These are phyloP conservation scores for Aethina tumida DNA, from an alignment of 1,140 invertebrate genomes.

Conservation along the genomic window DNA sequence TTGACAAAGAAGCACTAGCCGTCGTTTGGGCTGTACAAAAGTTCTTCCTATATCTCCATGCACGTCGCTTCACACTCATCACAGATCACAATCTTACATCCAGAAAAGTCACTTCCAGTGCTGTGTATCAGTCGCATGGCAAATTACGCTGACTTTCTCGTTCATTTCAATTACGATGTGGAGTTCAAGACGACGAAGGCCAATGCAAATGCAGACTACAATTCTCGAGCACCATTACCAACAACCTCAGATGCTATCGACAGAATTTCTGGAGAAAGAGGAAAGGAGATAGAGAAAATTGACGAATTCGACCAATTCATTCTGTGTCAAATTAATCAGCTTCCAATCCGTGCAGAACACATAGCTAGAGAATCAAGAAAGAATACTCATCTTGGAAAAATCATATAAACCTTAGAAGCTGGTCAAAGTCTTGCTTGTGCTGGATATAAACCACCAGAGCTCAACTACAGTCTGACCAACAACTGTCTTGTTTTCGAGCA, in stretches of 20 bases:
- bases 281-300: too few species aligned
- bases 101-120: too few species aligned
- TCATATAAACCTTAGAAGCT: constrained; percentile 6
- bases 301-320: background rate
- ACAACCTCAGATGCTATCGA: too few species aligned
- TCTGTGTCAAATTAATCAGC: constrained; percentile 7
- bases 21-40: constrained; percentile 36
- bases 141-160: constrained; percentile 22
- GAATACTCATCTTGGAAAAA: constrained; percentile 12
- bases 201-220: constrained; percentile 19
- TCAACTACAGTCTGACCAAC: constrained; percentile 16
- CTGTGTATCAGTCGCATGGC: too few species aligned
- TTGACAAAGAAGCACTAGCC: constrained; percentile 40
- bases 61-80: too few species aligned
- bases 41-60: constrained; percentile 37
- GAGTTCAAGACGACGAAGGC: constrained; percentile 12
- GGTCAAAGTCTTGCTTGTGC: constrained; percentile 3
- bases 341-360: constrained; percentile 13
- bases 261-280: background rate
- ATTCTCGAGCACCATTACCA: constrained; percentile 4
- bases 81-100: constrained; percentile 17
- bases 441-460: constrained; percentile 15
- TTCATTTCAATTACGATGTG: constrained; percentile 17
- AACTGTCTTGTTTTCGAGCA: constrained; percentile 9
- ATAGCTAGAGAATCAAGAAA: constrained; percentile 11